Evolutionary conservation across 1,140 invertebrate genomes (phyloP).

Genomic region (Ruditapes philippinarum): DNA sequence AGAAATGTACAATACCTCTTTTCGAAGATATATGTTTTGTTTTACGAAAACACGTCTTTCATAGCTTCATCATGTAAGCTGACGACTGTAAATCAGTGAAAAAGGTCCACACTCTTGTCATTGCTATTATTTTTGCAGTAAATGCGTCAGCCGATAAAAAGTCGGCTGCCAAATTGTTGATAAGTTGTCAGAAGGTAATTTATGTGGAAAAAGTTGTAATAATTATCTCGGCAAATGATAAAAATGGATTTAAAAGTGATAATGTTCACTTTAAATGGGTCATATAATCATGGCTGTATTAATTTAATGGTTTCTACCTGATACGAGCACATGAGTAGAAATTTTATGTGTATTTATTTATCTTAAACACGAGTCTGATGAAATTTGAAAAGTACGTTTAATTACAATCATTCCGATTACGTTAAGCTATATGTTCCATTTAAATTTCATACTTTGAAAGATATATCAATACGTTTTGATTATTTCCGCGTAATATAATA

Average conservation of each 20-base stretch:
- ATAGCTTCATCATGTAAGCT: background rate
- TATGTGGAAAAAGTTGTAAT: constrained; percentile 48
- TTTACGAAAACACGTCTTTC: constrained; percentile 31
- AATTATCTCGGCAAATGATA: constrained; percentile 18
- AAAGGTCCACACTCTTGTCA: constrained; percentile 36
- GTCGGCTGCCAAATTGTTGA: constrained; percentile 57
- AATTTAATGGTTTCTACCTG: constrained; percentile 4
- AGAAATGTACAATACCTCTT: background rate
- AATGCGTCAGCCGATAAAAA: constrained; percentile 63
- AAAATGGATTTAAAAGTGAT: constrained; percentile 50
- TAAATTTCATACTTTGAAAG: too few species aligned
- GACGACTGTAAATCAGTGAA: constrained; percentile 28
- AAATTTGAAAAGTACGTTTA: too few species aligned
- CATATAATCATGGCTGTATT: constrained; percentile 11
- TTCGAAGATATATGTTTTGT: constrained; percentile 37
- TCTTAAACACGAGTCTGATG: too few species aligned
- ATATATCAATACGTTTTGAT: too few species aligned
- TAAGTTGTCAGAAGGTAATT: constrained; percentile 62
- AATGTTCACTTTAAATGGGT: constrained; percentile 40
- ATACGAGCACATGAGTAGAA: background rate
- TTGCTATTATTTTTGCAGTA: constrained; percentile 46
- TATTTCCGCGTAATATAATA: too few species aligned
- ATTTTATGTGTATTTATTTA: background rate
- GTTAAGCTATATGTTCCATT: too few species aligned
- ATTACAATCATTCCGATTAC: too few species aligned